phyloP scores from a whole-genome alignment of 1,140 invertebrate species.

The Pogonomyrmex barbatus region DNA sequence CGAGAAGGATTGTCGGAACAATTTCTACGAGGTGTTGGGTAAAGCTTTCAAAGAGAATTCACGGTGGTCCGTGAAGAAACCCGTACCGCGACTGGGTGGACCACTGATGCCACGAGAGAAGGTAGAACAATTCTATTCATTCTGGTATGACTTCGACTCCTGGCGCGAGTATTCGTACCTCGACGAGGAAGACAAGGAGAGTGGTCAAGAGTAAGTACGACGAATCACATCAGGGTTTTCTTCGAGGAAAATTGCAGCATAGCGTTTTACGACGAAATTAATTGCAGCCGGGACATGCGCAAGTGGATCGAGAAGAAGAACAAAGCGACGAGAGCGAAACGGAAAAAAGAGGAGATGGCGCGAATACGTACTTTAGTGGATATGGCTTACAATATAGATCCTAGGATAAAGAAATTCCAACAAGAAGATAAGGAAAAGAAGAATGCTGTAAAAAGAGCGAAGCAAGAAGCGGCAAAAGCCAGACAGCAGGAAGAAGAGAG shows the following conservation, averaged over 20 bases:
- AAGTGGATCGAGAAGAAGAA: conserved; percentile 99
- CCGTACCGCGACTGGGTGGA: conserved; percentile 95
- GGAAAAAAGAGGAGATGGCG: conserved; percentile 98
- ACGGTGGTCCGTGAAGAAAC: conserved; percentile 96
- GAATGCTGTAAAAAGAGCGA: conserved; percentile 94
- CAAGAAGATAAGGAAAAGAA: conserved; percentile 97
- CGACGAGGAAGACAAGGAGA: conserved; percentile 99
- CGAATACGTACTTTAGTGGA: conserved; percentile 96
- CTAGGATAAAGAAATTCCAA: conserved; percentile 96
- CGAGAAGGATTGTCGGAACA: conserved; percentile 91
- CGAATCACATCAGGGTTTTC: neutral
- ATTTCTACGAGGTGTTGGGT: conserved; percentile 94
- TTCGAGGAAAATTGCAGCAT: neutral
- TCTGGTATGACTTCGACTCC: conserved; percentile 99
- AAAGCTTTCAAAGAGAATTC: conserved; percentile 95
- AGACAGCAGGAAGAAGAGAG: conserved; percentile 94
- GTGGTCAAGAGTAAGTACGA: conserved; percentile 92
- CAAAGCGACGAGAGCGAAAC: conserved; percentile 94
- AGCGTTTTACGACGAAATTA: conserved; percentile 73
- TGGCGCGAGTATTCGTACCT: conserved; percentile 99
- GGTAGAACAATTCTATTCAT: conserved; percentile 95
- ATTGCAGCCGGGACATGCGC: conserved; percentile 92
- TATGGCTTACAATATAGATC: conserved; percentile 97
- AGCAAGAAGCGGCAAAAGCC: conserved; percentile 94
- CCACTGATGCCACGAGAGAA: conserved; percentile 89